Evolutionary conservation across 2,113 vertebrate genomes (phyloP).

Genomic region (Dicaeum eximium): DNA sequence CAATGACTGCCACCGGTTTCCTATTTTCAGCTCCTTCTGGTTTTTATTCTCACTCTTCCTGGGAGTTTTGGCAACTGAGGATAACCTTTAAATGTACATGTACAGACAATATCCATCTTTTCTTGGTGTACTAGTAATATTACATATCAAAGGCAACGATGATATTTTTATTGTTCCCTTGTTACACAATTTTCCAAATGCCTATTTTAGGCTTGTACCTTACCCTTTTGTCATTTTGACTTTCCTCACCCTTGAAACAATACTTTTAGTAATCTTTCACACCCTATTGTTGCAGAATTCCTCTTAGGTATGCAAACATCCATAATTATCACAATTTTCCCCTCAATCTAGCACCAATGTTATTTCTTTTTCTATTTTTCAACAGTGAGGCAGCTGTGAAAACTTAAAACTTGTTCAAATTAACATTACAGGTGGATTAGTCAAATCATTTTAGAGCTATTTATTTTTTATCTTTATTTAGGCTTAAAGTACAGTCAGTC

Average conservation of each 20-base stretch:
- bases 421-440: background rate
- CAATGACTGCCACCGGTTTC: background rate
- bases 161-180: background rate
- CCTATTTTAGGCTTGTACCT: background rate
- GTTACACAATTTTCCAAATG: background rate
- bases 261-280: background rate
- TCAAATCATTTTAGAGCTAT: background rate
- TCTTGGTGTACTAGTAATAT: background rate
- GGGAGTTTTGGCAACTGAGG: background rate
- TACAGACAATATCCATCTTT: background rate
- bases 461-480: background rate
- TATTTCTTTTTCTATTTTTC: background rate
- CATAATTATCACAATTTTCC: background rate
- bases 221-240: background rate
- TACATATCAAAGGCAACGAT: background rate
- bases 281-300: background rate
- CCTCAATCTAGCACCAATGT: background rate
- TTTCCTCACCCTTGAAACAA: background rate
- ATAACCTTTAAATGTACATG: background rate
- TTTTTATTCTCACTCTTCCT: background rate
- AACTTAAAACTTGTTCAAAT: background rate
- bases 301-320: background rate
- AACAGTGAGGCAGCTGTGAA: background rate
- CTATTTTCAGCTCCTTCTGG: background rate
- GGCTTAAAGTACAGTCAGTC: background rate